Evolutionary conservation across 1,140 invertebrate species (phyloP), one percentile per base, ranked within the genome.

Genomic region (Pseudachorutes palmiensis): DNA sequence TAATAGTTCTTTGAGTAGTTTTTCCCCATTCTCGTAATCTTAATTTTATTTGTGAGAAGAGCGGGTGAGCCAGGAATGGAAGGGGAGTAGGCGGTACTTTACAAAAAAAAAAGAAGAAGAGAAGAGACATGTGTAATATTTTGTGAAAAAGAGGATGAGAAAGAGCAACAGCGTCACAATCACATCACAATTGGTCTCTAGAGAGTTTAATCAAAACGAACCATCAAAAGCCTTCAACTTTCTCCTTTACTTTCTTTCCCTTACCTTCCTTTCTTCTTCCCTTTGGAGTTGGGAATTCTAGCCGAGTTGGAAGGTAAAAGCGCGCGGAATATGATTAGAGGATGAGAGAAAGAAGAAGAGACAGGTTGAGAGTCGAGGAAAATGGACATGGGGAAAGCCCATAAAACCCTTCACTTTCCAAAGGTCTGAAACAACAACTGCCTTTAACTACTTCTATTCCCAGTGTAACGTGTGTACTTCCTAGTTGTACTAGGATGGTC

Each of bases 221-320:
- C 51, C 51, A 55, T 55, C 51, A 55, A 55, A 55, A 55, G 51
- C 51, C 51, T 55, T 55, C 51, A 55, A 55, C 51, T 55, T 55
- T 55, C 51, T 55, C 24, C 24, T 19, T 5, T 22, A 16, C 14
- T 26, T 22, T 55, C 51, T 55, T 24, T 55, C 36, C 19, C 51
- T 55, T 55, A 55, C 51, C 51, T 55, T 55, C 24, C 5, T 24
- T 55, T 14, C 36, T 55, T 24, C 3, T 45, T 45, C 36, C 36
- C 36, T 9, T 45, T 12, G 19, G 9, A 19, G 36, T 19, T 45
- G 9, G 19, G 36, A 19, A 45, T 19, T 45, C 36, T 45, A 45
- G 36, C 36, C 19, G 19, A 19, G 9, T 45, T 45, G 9, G 9
- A 45, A n/a, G n/a, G n/a, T n/a, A n/a, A n/a, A n/a, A n/a, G n/a